Evolutionary conservation across 2,113 vertebrate genomes (phyloP), one percentile per base, ranked within the genome.

Genomic region (Regulus satrapa): DNA sequence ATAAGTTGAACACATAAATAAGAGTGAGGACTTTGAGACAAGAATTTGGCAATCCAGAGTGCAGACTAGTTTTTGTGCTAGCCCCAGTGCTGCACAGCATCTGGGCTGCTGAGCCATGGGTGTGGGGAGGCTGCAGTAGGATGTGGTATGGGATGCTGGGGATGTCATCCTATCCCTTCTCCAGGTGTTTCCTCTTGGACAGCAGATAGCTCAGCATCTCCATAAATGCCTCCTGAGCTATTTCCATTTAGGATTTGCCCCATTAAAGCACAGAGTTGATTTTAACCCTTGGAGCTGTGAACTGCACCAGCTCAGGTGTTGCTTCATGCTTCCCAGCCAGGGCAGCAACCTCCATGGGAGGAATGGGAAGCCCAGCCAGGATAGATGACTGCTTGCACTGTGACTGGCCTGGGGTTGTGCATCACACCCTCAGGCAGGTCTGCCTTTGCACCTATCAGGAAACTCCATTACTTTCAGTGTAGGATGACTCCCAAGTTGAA

Each of bases 391-490:
- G 1, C 41, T 71, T 28, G 14, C 20, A 4, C 40, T 1, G 0
- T 29, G 49, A 59, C 21, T 54, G 86, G 58, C 45, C 54, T 3
- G 1, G 58, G 14, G 29, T 0, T 41, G 29, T 29, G 51, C 5
- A 5, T 67, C 40, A 45, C 61, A 62, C 62, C 73, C 59, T 69
- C 41, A 34, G 58, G 40, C 46, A 85, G 0, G 0, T 79, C 34
- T 75, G n/a, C 34, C 76, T 72, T 54, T 8, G 0, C 26, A 51
- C 0, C 0, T 21, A 52, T 52, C 58, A 38, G 90, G 66, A 76
- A 73, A 34, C 56, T 69, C 45, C 46, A 28, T 69, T 36, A 45
- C 36, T 61, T 80, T 68, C 0, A 0, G 36, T 0, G 2, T 2
- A 64, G 31, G 71, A 73, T 43, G 54, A 56, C 17, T 78, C 82